Conservation (phyloP, 1,140 invertebrate species). For the Pogonus chalceus region DNA sequence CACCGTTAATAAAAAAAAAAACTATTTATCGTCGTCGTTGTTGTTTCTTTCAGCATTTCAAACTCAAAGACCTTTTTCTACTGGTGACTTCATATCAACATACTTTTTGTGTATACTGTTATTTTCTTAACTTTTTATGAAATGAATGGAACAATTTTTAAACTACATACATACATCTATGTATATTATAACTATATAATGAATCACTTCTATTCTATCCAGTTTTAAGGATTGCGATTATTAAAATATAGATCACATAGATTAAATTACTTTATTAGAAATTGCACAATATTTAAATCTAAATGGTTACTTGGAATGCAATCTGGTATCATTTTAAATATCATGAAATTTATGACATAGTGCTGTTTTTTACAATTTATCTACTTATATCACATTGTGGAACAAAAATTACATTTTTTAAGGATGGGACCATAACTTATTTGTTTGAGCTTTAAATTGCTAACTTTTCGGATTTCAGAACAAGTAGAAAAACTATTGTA, state of each 20-base stretch:
- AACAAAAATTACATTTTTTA: background rate
- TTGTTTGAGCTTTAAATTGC: conserved; percentile 1
- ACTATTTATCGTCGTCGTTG: background rate
- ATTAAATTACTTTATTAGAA: background rate
- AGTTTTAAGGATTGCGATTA: too few relatives aligned
- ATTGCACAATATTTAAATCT: background rate
- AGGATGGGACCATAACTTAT: background rate
- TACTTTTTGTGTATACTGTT: conserved; percentile 4
- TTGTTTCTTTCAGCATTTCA: background rate
- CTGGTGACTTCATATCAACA: background rate
- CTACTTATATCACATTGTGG: background rate
- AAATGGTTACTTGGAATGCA: background rate
- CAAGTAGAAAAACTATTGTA: background rate
- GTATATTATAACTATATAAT: background rate
- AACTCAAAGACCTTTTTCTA: background rate
- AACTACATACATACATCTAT: background rate
- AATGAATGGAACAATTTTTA: background rate
- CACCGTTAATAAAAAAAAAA: conserved; percentile 27
- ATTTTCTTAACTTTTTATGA: background rate
- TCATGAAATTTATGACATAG: background rate
- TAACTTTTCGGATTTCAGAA: background rate
- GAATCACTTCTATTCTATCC: too few relatives aligned
- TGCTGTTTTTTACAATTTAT: conserved; percentile 2
- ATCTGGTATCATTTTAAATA: background rate
- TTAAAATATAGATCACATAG: too few relatives aligned